Evolutionary conservation across 2,797 vertebrate species (phyloP).

Genomic region (Adelosebastes latens): DNA sequence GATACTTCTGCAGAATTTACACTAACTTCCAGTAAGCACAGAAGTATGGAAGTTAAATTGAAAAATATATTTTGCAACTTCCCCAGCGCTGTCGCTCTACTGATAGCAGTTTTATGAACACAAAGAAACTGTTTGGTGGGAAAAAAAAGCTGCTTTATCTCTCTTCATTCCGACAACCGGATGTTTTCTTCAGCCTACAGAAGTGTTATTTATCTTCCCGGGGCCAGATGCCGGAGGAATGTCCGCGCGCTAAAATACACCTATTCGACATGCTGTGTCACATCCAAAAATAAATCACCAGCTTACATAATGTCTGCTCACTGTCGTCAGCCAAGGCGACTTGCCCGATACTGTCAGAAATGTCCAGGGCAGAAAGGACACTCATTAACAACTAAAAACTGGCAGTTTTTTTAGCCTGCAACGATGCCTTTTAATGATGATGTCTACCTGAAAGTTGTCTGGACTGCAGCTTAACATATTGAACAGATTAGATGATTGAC

Average conservation of each 20-base stretch:
- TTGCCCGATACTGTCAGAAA: constrained; percentile 8
- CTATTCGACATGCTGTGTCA: constrained; percentile 5
- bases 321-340: not conserved
- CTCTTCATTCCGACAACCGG: constrained; percentile 17
- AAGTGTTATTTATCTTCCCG: constrained; percentile 42
- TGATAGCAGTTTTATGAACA: constrained; percentile 22
- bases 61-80: constrained; percentile 18
- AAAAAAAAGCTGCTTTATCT: not conserved
- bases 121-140: not conserved
- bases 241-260: constrained; percentile 12
- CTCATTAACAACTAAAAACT: constrained; percentile 34
- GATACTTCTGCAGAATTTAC: constrained; percentile 7
- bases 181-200: constrained; percentile 30
- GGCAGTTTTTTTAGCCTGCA: constrained; percentile 21
- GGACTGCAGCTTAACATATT: not conserved
- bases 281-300: constrained; percentile 42
- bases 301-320: constrained; percentile 49
- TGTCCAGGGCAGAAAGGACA: constrained; percentile 3
- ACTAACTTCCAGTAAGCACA: not conserved
- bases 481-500: not conserved
- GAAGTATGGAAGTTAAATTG: constrained; percentile 7
- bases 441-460: constrained; percentile 19
- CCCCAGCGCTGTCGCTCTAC: not conserved
- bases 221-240: constrained; percentile 32
- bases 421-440: constrained; percentile 30